Evolutionary conservation across 2,113 vertebrate genomes (phyloP), one percentile per base, ranked within the genome.

Genomic region (Poicephalus gulielmi): DNA sequence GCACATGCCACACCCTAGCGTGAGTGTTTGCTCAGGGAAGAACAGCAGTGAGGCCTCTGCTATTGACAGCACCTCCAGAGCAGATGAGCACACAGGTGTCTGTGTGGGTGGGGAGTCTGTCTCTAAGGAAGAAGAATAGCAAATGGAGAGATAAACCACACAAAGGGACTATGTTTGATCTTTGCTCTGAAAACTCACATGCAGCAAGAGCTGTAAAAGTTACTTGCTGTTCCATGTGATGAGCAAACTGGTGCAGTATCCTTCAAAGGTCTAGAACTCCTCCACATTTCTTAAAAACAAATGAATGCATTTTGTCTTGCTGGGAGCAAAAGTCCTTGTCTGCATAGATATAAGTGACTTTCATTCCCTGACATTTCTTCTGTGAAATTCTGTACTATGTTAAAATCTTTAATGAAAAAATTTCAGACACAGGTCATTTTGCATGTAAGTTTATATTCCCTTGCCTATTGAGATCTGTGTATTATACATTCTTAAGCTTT

Each of bases 101-200:
- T 86, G 85, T 3, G 82, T 97, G 89, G 91, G 95, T 59, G 69
- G 70, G 77, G 89, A 95, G 85, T 43, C 76, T 52, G 49, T 78
- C 93, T 47, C 60, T 86, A 69, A 96, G 86, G 69, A 77, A 90
- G 86, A 92, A 96, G 91, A 96, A 49, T 23, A 95, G 47, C 44
- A n/a, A 96, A 93, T 83, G 85, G 91, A 86, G 59, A 95, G 66
- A 88, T 76, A 96, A 96, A 93, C 82, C 84, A 87, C 94, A 95
- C 92, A 95, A 96, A 95, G 75, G 53, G 74, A 80, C 60, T 71
- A 25, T 57, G 47, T 75, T 83, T 95, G 86, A 92, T 95, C 91
- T 97, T 93, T 92, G 63, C 74, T 89, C 80, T 79, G 73, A 79
- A 97, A 94, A 74, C 33, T 69, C 90, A 79, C 59, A 90, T 64